A percentile compares a stretch with the other conserved stretches of the same genome.
phyloP scores from a whole-genome alignment of 2,113 vertebrate genomes.

The Sisor rabdophorus region DNA sequence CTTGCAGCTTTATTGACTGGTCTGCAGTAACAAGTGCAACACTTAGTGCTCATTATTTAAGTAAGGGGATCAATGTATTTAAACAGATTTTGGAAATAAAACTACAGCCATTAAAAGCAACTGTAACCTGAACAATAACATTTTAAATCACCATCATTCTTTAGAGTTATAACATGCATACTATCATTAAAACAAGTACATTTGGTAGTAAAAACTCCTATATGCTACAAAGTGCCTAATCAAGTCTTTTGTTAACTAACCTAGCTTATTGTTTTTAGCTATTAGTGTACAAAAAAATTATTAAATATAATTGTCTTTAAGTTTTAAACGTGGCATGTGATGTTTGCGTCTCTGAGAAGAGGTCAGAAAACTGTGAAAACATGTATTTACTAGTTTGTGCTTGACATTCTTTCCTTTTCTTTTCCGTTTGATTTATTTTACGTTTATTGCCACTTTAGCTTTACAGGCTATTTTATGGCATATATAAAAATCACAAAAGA shows the following conservation, averaged over 20 bases:
- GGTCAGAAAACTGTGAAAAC: no score
- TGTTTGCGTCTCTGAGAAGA: no score
- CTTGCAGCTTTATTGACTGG: slow-evolving; percentile 16
- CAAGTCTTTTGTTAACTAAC: neutral
- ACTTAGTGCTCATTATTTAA: slow-evolving; percentile 18
- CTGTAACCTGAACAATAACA: neutral
- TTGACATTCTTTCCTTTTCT: no score
- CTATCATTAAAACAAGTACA: neutral
- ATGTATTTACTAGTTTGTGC: no score
- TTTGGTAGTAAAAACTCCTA: neutral
- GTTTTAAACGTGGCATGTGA: no score
- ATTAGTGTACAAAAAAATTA: neutral
- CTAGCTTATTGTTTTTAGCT: neutral
- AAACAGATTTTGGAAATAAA: neutral
- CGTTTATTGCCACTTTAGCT: no score
- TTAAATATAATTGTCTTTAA: neutral
- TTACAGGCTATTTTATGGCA: no score
- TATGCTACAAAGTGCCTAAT: neutral
- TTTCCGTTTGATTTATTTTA: no score
- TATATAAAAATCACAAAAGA: no score
- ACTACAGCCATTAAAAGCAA: neutral
- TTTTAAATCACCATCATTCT: neutral
- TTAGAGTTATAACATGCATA: neutral
- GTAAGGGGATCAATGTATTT: neutral
- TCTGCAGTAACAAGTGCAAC: slow-evolving; percentile 14